Conservation (phyloP, 1,140 invertebrate species). For the Helicorthomorpha holstii region DNA sequence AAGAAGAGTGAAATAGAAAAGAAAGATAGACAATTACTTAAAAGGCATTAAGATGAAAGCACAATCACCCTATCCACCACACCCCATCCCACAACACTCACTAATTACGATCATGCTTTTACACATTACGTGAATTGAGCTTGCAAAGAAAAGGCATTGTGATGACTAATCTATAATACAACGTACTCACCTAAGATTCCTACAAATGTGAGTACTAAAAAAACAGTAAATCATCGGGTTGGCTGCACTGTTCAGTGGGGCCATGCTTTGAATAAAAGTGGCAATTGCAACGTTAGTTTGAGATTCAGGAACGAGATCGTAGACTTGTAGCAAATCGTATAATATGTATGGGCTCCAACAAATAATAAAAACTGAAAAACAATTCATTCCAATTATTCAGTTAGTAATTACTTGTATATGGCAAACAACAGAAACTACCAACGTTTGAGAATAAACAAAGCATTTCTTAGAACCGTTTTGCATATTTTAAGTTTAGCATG, state of each 20-base stretch:
- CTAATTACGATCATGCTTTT: constrained; percentile 1
- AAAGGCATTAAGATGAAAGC: constrained; percentile 10
- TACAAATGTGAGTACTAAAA: constrained; percentile 75
- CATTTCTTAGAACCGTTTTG: no score
- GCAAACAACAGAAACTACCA: no score
- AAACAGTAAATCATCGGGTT: constrained; percentile 92
- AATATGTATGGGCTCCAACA: constrained; percentile 94
- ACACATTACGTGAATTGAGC: constrained; percentile 1
- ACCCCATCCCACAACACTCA: background rate
- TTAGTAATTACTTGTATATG: no score
- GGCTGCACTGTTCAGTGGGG: constrained; percentile 80
- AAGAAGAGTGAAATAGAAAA: background rate
- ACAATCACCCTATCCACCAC: background rate
- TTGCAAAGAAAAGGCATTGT: background rate
- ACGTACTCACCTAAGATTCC: constrained; percentile 52
- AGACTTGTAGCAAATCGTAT: constrained; percentile 82
- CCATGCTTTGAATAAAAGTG: constrained; percentile 81
- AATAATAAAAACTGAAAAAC: constrained; percentile 64
- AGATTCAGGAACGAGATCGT: constrained; percentile 57
- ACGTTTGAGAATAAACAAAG: no score
- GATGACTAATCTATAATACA: constrained; percentile 1
- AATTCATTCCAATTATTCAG: no score
- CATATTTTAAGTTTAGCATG: no score
- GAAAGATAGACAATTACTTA: background rate
- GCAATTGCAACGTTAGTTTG: constrained; percentile 66